Evolutionary conservation across 2,113 vertebrate species (phyloP).

Genomic region (Poecilia latipinna): DNA sequence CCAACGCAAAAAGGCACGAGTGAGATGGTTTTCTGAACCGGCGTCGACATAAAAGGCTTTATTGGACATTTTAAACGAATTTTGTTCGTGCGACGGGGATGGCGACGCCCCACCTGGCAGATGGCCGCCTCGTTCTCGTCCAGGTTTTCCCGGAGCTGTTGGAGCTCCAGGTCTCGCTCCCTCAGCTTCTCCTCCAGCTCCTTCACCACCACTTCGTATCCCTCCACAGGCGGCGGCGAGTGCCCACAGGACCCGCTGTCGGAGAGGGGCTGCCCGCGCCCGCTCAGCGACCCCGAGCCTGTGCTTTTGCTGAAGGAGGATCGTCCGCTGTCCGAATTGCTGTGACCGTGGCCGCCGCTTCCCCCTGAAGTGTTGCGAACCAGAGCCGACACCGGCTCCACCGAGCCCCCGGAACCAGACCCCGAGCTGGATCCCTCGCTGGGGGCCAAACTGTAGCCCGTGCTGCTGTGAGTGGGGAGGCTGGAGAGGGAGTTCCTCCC

Average conservation of each 20-base stretch:
- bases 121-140: conserved; percentile 92
- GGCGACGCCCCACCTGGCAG: conserved; percentile 86
- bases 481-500: conserved; percentile 97
- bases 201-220: conserved; percentile 88
- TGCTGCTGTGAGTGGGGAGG: conserved; percentile 95
- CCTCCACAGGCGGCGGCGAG: conserved; percentile 83
- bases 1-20: background rate
- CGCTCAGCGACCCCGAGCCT: conserved; percentile 90
- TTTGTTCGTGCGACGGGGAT: background rate
- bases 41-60: background rate
- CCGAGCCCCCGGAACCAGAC: conserved; percentile 61
- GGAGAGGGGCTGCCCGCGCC: conserved; percentile 85
- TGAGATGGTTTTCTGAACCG: background rate
- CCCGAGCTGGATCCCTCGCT: conserved; percentile 80
- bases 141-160: conserved; percentile 91
- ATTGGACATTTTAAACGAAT: background rate
- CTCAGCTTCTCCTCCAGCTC: conserved; percentile 95
- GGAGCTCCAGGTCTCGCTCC: conserved; percentile 91
- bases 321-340: conserved; percentile 95
- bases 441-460: conserved; percentile 86
- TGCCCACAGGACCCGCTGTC: conserved; percentile 91
- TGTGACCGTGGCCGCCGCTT: conserved; percentile 80
- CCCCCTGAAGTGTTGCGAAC: conserved; percentile 58
- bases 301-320: conserved; percentile 98
- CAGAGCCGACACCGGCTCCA: conserved; percentile 64